Percentiles rank a stretch among this genome's conserved stretches.
Evolutionary conservation across 2,797 vertebrate genomes (phyloP).

Genomic region (Phalloptychus januarius): DNA sequence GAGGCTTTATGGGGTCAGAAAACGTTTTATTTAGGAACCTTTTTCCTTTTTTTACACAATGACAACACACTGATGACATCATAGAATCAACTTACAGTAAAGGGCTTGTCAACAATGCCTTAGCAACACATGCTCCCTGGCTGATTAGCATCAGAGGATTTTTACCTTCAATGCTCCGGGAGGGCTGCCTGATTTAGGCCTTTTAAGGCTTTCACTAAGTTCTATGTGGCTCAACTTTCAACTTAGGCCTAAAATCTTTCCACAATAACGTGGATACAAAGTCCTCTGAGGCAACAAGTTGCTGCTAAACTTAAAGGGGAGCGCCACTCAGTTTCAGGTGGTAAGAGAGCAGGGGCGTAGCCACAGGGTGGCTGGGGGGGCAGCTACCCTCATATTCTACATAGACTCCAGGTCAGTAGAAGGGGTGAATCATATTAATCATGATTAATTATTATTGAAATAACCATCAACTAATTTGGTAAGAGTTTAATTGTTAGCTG

Average conservation of each 20-base stretch:
- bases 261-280: constrained; percentile 54
- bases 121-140: constrained; percentile 64
- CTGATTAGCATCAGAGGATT: constrained; percentile 45
- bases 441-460: too few species aligned
- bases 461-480: too few species aligned
- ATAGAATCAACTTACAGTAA: constrained; percentile 71
- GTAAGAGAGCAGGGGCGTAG: not conserved
- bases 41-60: constrained; percentile 37
- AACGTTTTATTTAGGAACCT: constrained; percentile 35
- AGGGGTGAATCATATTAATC: too few species aligned
- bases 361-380: too few species aligned
- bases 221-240: constrained; percentile 66
- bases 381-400: too few species aligned
- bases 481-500: too few species aligned
- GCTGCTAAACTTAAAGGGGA: constrained; percentile 55
- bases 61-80: constrained; percentile 74
- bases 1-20: constrained; percentile 33
- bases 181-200: constrained; percentile 65
- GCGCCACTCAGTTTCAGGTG: constrained; percentile 46
- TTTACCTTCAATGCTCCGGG: constrained; percentile 51
- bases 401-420: too few species aligned
- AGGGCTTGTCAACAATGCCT: constrained; percentile 58
- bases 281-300: constrained; percentile 31
- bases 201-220: constrained; percentile 74
- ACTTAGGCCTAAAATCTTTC: constrained; percentile 50